Evolutionary conservation across 2,888 invertebrate genomes (phyloP), one percentile per base, ranked within the genome.

Genomic region (Rotaria magnacalcarata): DNA sequence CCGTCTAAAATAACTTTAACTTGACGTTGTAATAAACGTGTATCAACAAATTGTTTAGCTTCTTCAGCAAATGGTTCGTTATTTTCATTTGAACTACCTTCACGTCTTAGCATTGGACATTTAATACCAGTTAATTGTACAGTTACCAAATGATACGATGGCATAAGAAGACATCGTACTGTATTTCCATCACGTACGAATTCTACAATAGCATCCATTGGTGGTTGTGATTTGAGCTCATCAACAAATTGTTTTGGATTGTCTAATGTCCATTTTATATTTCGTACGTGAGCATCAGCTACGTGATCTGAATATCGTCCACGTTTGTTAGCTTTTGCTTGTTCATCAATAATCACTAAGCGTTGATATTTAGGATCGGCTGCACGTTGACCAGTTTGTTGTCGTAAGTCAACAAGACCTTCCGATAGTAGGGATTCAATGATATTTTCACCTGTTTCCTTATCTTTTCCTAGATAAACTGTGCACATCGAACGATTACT

Each of bases 121-220:
- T 91, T 92, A 88, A 99, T 96, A 87, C 99, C 99, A 85, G 97
- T 95, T 88, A 99, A 94, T 95, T 97, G 96, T 87, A 99, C 91
- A 0, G 96, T 98, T 87, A 98, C 94, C 27, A 87, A 84, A 58
- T 85, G 52, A 52, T 87, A 67, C 87, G 95, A 95, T 2, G 97
- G 97, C 87, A 97, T 91, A 21, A 99, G 92, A 89, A 97, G 95
- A 6, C 95, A 95, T 88, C 97, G 93, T 24, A 97, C 94, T 1
- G 98, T 98, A 56, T 96, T 96, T 0, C 98, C 98, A 92, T 99
- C 98, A 87, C 97, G 93, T 0, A 99, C 97, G 92, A 97, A 96
- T 90, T 99, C 99, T 89, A 99, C 95, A 87, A 99, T 94, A 84
- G 97, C 97, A 91, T 94, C 58, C 54, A 87, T 34, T n/a, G 85